Base-by-base conservation (phyloP, 35 echinoderm and acorn worm species). In the Stichopus chloronotus region DNA sequence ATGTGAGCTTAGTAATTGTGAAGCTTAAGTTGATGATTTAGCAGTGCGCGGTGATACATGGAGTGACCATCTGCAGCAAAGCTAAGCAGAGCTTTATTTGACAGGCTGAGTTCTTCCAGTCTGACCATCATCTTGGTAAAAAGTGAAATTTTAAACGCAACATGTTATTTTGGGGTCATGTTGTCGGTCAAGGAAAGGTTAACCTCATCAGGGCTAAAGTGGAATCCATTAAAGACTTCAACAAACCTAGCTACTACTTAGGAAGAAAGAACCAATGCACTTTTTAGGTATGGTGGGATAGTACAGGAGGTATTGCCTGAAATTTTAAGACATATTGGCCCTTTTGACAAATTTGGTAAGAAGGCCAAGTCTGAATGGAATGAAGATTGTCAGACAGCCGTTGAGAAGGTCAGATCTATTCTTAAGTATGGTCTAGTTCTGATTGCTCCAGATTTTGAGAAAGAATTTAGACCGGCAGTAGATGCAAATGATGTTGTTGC, bases 281-380 rank as follows among this genome's bases (percentile, higher is more conserved):
- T 96, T 96, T 84, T 81, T 96, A 55, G 95, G 95, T 17, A 96
- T 96, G 92, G 76, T 79, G 5, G 93, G 93, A 5, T 94, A 87
- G 71, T 96, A 94, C 54, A 80, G 93, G 9, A 92, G 79, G 74
- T 96, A 91, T 68, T 91, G 88, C 55, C 93, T 30, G 5, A 96
- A 94, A 83, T 96, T 94, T 81, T 72, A 61, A 59, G 59, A 77
- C 12, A 23, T 96, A 54, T 92, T 87, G 25, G 57, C 25, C 52
- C 93, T 93, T 12, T 84, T 96, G 57, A 96, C 95, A 53, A 94
- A 92, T 53, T 79, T 96, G 5, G 53, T 17, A 96, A 96, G 74
- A 90, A 87, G 6, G 58, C 57, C 24, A 92, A 96, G 60, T 96
- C 92, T 88, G 6, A 82, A 5, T 96, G 95, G 93, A 54, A 53